Percentiles rank a stretch among this genome's conserved stretches.
These are phyloP conservation scores for Holacanthus passer DNA, from an alignment of 2,113 vertebrate species.

Conservation along the genomic window DNA sequence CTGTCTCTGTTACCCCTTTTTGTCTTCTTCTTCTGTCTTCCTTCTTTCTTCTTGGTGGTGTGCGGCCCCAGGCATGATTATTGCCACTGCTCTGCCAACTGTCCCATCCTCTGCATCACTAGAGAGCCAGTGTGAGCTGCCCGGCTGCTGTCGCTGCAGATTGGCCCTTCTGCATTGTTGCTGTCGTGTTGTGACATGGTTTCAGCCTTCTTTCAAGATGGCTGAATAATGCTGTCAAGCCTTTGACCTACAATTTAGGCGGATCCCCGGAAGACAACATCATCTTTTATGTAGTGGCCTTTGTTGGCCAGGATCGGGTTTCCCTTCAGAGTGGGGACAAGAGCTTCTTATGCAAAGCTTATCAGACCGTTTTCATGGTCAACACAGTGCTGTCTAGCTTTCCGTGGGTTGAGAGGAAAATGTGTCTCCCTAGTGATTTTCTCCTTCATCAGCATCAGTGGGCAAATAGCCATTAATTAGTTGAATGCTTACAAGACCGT, in stretches of 20 bases:
- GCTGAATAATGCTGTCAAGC: conserved; percentile 62
- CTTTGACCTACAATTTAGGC: conserved; percentile 67
- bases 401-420: conserved; percentile 40
- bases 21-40: not conserved
- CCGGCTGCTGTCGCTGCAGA: conserved; percentile 37
- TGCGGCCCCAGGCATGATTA: conserved; percentile 44
- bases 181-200: conserved; percentile 63
- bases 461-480: conserved; percentile 82
- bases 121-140: conserved; percentile 35
- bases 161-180: conserved; percentile 43
- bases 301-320: conserved; percentile 38
- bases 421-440: conserved; percentile 61
- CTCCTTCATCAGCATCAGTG: conserved; percentile 62
- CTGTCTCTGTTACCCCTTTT: not conserved
- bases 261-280: conserved; percentile 29
- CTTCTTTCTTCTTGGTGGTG: conserved; percentile 23
- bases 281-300: conserved; percentile 45
- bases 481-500: conserved; percentile 67
- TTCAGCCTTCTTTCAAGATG: conserved; percentile 62
- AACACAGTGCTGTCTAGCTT: conserved; percentile 33
- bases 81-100: conserved; percentile 48
- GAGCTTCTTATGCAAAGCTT: conserved; percentile 28
- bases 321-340: conserved; percentile 11
- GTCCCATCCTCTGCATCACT: conserved; percentile 43
- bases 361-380: conserved; percentile 42